These are phyloP conservation scores for Sinopyrophorus schimmeli DNA, from an alignment of 2,888 invertebrate species.

Conservation along the genomic window DNA sequence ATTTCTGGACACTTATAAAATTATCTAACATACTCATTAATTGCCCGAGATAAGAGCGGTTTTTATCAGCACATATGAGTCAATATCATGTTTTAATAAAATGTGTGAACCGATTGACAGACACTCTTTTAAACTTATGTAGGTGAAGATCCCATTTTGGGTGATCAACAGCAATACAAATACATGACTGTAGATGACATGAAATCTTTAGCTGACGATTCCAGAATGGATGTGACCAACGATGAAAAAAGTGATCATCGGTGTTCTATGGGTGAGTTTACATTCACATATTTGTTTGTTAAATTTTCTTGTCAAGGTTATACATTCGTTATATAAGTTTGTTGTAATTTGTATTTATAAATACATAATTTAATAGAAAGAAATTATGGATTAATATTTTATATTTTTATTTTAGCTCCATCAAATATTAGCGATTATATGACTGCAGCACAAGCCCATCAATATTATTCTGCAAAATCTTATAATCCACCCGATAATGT, in stretches of 20 bases:
- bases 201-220: slow-evolving; percentile 76
- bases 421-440: slow-evolving; percentile 54
- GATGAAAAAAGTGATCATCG: slow-evolving; percentile 55
- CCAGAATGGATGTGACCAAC: slow-evolving; percentile 56
- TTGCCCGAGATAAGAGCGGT: slow-evolving; percentile 17
- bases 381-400: no score
- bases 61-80: slow-evolving; percentile 22
- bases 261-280: slow-evolving; percentile 51
- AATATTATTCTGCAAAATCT: slow-evolving; percentile 47
- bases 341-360: not conserved
- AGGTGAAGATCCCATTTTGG: slow-evolving; percentile 72
- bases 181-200: slow-evolving; percentile 83
- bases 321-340: slow-evolving; percentile 5
- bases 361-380: not conserved
- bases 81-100: slow-evolving; percentile 7
- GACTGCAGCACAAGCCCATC: slow-evolving; percentile 49
- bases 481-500: slow-evolving; percentile 60
- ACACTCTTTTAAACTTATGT: slow-evolving; percentile 30
- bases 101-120: slow-evolving; percentile 8
- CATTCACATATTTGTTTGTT: not conserved
- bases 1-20: slow-evolving; percentile 17
- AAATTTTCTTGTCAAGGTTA: slow-evolving; percentile 6
- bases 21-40: slow-evolving; percentile 14
- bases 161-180: slow-evolving; percentile 72
- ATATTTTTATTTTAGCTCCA: slow-evolving; percentile 46